These are phyloP conservation scores for Rhea pennata DNA, from an alignment of 2,113 vertebrate species.

Conservation along the genomic window DNA sequence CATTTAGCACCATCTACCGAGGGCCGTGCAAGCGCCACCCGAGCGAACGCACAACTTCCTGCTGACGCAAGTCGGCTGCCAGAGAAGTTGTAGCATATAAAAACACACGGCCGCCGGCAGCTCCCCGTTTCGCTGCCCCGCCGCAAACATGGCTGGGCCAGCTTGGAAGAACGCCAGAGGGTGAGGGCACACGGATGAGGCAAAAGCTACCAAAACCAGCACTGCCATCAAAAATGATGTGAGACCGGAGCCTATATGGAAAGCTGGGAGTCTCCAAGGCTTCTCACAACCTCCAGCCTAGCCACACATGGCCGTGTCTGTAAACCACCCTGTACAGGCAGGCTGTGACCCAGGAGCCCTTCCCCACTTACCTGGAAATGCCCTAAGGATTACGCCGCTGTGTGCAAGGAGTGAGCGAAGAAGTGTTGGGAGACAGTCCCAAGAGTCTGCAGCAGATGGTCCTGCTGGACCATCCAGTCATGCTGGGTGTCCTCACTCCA, in stretches of 20 bases:
- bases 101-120: neutral
- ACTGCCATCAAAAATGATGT: neutral
- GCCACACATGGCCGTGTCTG: fast-evolving
- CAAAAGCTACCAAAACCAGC: neutral
- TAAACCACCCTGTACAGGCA: neutral
- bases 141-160: neutral
- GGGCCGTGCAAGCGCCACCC: no score
- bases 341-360: neutral
- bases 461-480: neutral
- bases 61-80: neutral
- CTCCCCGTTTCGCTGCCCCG: neutral
- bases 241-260: neutral
- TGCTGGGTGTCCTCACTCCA: fast-evolving
- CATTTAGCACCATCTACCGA: no score
- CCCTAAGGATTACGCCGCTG: fast-evolving
- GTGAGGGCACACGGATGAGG: fast-evolving
- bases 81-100: neutral
- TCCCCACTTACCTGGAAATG: fast-evolving
- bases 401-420: neutral
- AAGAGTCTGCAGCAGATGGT: fast-evolving
- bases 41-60: neutral
- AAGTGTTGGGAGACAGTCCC: neutral
- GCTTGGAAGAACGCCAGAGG: no score
- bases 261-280: neutral
- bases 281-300: neutral